Conservation (phyloP, 2,113 vertebrate genomes). For the Australoheros scitulus region DNA sequence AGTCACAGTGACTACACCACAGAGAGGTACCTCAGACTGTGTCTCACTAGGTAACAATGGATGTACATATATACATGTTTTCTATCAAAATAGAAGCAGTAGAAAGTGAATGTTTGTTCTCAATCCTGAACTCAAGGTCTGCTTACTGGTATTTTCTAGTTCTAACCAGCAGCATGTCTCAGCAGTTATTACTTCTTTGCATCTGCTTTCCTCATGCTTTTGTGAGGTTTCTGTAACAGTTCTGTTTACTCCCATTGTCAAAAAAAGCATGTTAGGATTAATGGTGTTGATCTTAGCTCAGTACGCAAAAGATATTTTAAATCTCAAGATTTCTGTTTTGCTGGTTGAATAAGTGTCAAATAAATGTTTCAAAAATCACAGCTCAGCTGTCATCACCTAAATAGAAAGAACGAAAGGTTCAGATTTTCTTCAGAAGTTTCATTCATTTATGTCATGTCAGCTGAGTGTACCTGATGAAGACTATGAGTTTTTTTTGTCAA, state of each 20-base stretch:
- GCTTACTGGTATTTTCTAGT: neutral
- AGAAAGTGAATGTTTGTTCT: neutral
- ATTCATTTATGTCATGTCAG: neutral
- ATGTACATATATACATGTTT: neutral
- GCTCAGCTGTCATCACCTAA: neutral
- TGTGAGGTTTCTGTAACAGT: neutral
- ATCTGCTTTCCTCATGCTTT: neutral
- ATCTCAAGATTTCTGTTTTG: neutral
- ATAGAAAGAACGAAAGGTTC: neutral
- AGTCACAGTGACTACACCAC: conserved; percentile 28
- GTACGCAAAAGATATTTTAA: neutral
- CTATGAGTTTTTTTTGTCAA: neutral
- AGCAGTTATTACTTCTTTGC: neutral
- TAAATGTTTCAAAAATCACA: neutral
- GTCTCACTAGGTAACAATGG: conserved; percentile 64
- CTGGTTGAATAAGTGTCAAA: neutral
- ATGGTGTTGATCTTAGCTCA: neutral
- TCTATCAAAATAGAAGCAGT: conserved; percentile 6
- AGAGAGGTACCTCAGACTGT: conserved; percentile 25
- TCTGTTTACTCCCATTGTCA: neutral
- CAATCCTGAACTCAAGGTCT: conserved; percentile 1
- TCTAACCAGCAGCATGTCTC: neutral
- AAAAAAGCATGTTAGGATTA: neutral
- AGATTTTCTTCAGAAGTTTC: neutral
- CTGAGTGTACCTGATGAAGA: neutral